These are phyloP conservation scores for Drosophila mojavensis DNA, from an alignment of 1,140 invertebrate species.

Conservation along the genomic window DNA sequence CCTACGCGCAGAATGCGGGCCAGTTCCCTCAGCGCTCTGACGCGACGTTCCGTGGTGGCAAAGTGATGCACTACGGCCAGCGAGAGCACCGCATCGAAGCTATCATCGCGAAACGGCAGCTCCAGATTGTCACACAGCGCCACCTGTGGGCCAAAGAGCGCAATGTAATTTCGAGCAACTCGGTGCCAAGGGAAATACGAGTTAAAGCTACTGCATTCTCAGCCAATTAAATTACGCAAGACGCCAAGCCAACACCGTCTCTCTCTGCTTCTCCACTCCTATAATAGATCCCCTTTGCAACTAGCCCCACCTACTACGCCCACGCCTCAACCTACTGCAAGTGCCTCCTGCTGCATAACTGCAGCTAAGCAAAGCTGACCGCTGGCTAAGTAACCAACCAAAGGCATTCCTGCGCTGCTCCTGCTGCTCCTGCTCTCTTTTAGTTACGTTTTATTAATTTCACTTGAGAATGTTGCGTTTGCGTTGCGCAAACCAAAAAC, in stretches of 20 bases:
- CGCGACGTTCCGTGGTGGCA: constrained; percentile 94
- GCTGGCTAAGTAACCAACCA: constrained; percentile 29
- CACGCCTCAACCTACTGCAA: background rate
- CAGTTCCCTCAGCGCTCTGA: constrained; percentile 94
- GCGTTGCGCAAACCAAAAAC: background rate
- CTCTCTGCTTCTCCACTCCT: background rate
- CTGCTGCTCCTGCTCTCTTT: constrained; percentile 19
- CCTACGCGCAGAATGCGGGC: constrained; percentile 95
- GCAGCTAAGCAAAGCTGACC: background rate
- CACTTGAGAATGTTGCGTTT: background rate
- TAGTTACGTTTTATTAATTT: constrained; percentile 18
- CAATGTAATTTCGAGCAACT: constrained; percentile 11
- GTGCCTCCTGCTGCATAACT: background rate
- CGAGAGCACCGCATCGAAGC: constrained; percentile 97
- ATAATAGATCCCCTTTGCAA: constrained; percentile 29
- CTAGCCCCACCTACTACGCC: background rate
- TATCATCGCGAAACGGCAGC: constrained; percentile 95
- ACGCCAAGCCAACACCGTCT: background rate
- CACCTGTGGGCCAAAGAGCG: constrained; percentile 86
- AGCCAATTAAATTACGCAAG: constrained; percentile 53
- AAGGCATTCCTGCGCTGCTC: constrained; percentile 10
- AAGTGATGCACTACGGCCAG: constrained; percentile 98
- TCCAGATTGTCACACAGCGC: constrained; percentile 94
- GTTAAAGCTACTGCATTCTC: constrained; percentile 92
- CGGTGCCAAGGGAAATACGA: constrained; percentile 89